Percentiles rank a stretch among this genome's conserved stretches.
Evolutionary conservation across 1,140 invertebrate genomes (phyloP).

Genomic region (Nilaparvata lugens): DNA sequence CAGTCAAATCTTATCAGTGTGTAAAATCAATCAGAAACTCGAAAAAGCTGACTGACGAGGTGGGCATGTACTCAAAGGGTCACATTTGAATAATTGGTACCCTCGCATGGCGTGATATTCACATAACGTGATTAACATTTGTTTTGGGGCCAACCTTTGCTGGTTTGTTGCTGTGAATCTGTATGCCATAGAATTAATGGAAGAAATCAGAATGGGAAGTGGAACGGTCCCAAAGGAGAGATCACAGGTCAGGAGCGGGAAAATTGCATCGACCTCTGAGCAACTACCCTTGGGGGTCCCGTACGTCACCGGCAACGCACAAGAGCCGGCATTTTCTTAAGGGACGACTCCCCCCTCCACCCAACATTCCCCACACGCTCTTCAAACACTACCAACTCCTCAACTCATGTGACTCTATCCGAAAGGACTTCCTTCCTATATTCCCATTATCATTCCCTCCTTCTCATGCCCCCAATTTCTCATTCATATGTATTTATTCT

Average conservation of each 20-base stretch:
- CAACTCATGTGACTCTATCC: background rate
- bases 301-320: background rate
- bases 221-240: background rate
- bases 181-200: background rate
- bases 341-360: background rate
- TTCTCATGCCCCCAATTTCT: no score
- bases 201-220: background rate
- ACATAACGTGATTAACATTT: no score
- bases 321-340: background rate
- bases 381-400: background rate
- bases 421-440: background rate
- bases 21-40: no score
- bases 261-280: background rate
- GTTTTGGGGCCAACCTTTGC: no score
- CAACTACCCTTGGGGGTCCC: conserved; percentile 1
- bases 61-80: no score
- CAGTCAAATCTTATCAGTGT: no score
- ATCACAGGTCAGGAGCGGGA: background rate
- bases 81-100: no score
- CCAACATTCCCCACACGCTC: background rate
- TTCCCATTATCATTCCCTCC: background rate
- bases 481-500: no score
- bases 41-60: no score
- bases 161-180: no score
- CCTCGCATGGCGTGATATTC: no score